Evolutionary conservation across 92 coral and sea anemone genomes (phyloP).

Genomic region (Porites rus): DNA sequence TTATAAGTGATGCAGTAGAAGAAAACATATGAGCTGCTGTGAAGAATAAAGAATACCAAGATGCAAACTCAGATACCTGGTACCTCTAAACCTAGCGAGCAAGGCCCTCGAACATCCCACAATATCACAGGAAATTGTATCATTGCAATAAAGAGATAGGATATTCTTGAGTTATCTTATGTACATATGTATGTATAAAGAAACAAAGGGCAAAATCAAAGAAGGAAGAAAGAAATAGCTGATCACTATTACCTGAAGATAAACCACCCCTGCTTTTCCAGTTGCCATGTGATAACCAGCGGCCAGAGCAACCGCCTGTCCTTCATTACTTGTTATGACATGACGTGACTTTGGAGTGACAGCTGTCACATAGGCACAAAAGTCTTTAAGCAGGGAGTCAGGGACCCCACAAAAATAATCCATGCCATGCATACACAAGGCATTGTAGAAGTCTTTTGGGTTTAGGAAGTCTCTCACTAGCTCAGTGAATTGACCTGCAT

Average conservation of each 20-base stretch:
- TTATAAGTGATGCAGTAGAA: too few species aligned
- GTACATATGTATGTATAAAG: too few species aligned
- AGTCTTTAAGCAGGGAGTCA: slow-evolving; percentile 95
- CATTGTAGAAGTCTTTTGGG: slow-evolving; percentile 94
- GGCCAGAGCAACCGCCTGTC: slow-evolving; percentile 92
- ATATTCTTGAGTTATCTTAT: too few species aligned
- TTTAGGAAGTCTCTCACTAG: slow-evolving; percentile 95
- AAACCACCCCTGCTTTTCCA: slow-evolving; percentile 93
- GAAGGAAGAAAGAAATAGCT: too few species aligned
- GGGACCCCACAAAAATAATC: slow-evolving; percentile 99
- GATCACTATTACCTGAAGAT: slow-evolving; percentile 80
- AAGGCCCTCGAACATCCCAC: too few species aligned
- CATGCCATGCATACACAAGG: slow-evolving; percentile 87
- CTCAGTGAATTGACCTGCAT: slow-evolving; percentile 95
- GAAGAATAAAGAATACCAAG: too few species aligned
- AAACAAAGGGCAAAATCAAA: too few species aligned
- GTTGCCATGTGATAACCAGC: slow-evolving; percentile 99
- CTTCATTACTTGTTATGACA: slow-evolving; percentile 95
- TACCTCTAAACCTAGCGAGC: too few species aligned
- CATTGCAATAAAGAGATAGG: too few species aligned
- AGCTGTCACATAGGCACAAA: slow-evolving; percentile 96
- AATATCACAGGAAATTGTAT: too few species aligned
- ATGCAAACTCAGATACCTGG: too few species aligned
- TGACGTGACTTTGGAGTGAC: slow-evolving; percentile 81
- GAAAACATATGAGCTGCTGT: too few species aligned